These are phyloP conservation scores for Scaptomyza tumidula DNA, from an alignment of 2,888 invertebrate species.

Conservation along the genomic window DNA sequence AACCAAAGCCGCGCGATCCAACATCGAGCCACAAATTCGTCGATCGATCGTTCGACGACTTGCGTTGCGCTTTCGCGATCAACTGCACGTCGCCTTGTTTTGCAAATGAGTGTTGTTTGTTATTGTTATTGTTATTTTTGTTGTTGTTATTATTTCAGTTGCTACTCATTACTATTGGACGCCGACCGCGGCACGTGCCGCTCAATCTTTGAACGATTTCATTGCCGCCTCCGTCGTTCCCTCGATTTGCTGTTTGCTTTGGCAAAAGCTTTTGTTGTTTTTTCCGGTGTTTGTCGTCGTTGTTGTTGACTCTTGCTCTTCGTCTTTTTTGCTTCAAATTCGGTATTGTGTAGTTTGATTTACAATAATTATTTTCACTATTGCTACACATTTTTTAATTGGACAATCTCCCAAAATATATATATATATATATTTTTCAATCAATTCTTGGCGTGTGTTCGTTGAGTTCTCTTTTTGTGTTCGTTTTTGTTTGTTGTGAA, in stretches of 20 bases:
- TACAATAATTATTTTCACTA: slow-evolving; percentile 46
- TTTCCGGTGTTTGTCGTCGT: slow-evolving; percentile 36
- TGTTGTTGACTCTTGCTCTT: slow-evolving; percentile 59
- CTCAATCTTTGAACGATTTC: slow-evolving; percentile 60
- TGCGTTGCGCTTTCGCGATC: slow-evolving; percentile 67
- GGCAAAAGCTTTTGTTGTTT: slow-evolving; percentile 36
- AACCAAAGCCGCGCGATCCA: slow-evolving; percentile 7
- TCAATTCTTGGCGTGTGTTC: slow-evolving; percentile 49
- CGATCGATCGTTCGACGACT: slow-evolving; percentile 37
- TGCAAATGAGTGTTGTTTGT: slow-evolving; percentile 46
- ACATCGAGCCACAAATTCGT: slow-evolving; percentile 26
- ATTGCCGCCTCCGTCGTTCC: slow-evolving; percentile 26
- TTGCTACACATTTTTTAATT: slow-evolving; percentile 40
- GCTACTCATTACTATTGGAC: slow-evolving; percentile 55
- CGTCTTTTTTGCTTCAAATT: slow-evolving; percentile 20
- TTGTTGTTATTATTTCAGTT: slow-evolving; percentile 21
- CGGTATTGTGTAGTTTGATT: slow-evolving; percentile 13
- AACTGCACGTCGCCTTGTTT: slow-evolving; percentile 73
- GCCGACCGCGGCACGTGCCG: slow-evolving; percentile 74
- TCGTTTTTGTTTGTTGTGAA: slow-evolving; percentile 34
- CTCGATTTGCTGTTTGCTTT: slow-evolving; percentile 36
- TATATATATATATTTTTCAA: slow-evolving; percentile 13
- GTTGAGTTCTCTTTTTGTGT: slow-evolving; percentile 27
- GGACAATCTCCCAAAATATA: slow-evolving; percentile 26
- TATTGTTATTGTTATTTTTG: slow-evolving; percentile 22